Base-by-base conservation (phyloP, 1,140 invertebrate genomes). In the Armadillidium nasatum region DNA sequence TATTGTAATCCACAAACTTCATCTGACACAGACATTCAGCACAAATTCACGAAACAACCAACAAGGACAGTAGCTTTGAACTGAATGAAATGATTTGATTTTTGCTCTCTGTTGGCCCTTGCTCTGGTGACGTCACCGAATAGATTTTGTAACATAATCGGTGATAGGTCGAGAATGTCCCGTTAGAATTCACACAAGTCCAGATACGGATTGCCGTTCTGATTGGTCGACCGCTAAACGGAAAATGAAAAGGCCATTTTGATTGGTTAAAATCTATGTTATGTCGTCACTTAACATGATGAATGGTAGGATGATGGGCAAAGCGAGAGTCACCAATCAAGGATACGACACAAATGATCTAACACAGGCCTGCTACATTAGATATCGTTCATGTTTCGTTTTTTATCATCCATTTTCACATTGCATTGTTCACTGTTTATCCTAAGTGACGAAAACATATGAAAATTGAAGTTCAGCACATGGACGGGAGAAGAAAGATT, bases 211-310 rank as follows among this genome's bases (percentile, higher is more conserved):
- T 71, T 70, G 71, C 69, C 74, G 74, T 71, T 71, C 44, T 73
- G 77, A 78, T 78, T 78, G 77, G 77, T 76, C 44, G 44, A 19
- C 67, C 50, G 46, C 67, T 74, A 75, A 21, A 68, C 71, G 50
- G 43, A 73, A 73, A 74, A 76, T 80, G 79, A 78, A 80, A 80
- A 76, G 79, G 73, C 50, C 54, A 45, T 68, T 45, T 50, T 74
- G 79, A 80, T 80, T 80, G 79, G 79, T 78, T 70, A 76, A 80
- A 68, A 71, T 73, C 44, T 77, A 78, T 78, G 76, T 80, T 78
- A 78, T 80, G 79, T 80, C 79, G 77, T 80, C 79, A 80, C 79
- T 80, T 80, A 80, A 78, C 76, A 78, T 80, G 79, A 80, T 80
- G 79, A 80, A 80, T 80, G 77, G 79, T 78, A 60, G 79, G 77